These are phyloP conservation scores for Syngnathoides biaculeatus DNA, from an alignment of 2,113 vertebrate genomes.

Conservation along the genomic window DNA sequence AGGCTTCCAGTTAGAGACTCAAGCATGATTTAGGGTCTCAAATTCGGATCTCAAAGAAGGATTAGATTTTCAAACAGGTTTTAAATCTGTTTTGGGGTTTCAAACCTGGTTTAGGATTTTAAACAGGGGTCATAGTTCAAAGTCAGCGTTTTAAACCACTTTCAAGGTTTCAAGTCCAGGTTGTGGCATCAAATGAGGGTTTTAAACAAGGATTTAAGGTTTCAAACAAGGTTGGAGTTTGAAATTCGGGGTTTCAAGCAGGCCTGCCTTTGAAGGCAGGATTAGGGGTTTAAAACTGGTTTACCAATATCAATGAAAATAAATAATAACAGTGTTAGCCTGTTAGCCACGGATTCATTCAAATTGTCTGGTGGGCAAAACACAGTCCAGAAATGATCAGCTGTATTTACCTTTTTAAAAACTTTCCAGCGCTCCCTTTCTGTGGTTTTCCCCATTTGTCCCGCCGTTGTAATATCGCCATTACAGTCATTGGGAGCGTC, in stretches of 20 bases:
- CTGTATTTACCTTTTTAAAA: neutral
- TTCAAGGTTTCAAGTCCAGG: no score
- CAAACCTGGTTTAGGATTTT: no score
- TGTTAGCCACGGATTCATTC: neutral
- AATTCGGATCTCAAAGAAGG: no score
- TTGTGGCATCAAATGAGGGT: no score
- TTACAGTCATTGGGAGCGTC: conserved; percentile 15
- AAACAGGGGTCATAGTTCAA: neutral
- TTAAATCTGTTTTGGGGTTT: no score
- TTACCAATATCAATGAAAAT: neutral
- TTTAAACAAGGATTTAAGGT: no score
- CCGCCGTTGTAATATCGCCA: conserved; percentile 5
- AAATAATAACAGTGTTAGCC: neutral
- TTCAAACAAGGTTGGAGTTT: neutral
- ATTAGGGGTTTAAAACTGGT: neutral
- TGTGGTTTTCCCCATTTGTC: conserved; percentile 19
- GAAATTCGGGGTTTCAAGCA: no score
- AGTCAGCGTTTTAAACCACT: no score
- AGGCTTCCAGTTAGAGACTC: no score
- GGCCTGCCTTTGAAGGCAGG: neutral
- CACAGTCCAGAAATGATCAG: neutral
- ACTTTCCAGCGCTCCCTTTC: conserved; percentile 6
- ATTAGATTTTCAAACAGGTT: no score
- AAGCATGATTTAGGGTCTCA: no score
- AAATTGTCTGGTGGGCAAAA: neutral